Conservation (phyloP, 1,140 invertebrate species). For the Drosophila carrolli region DNA sequence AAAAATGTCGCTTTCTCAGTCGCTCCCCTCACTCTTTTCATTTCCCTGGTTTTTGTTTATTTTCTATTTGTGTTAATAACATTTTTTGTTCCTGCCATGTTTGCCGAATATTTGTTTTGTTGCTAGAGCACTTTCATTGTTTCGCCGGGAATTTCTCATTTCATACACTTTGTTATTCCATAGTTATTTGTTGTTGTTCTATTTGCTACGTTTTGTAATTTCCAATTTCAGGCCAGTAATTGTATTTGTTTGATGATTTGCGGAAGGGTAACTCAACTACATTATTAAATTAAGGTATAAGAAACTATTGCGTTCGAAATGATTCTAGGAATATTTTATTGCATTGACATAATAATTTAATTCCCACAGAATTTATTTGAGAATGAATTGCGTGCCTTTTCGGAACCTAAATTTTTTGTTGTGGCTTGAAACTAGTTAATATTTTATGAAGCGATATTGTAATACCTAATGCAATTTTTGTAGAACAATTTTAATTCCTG, state of each 20-base stretch:
- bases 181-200: conserved; percentile 16
- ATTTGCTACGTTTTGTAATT: conserved; percentile 21
- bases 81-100: conserved; percentile 32
- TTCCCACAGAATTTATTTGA: not conserved
- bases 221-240: conserved; percentile 21
- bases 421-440: not conserved
- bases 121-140: conserved; percentile 63
- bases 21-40: not conserved
- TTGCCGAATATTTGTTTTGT: conserved; percentile 45
- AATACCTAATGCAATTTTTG: not conserved
- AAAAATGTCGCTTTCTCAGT: conserved; percentile 26
- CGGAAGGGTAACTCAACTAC: conserved; percentile 10
- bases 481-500: not conserved
- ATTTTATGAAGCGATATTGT: not conserved
- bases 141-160: conserved; percentile 47
- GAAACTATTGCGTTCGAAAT: not conserved
- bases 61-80: conserved; percentile 64
- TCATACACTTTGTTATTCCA: conserved; percentile 62
- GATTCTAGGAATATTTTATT: not conserved
- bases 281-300: not conserved
- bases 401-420: not conserved
- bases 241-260: conserved; percentile 8
- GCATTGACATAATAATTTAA: not conserved
- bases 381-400: not conserved
- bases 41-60: conserved; percentile 43